Evolutionary conservation across 2,888 invertebrate genomes (phyloP), one percentile per base, ranked within the genome.

Genomic region (Baronia brevicornis): DNA sequence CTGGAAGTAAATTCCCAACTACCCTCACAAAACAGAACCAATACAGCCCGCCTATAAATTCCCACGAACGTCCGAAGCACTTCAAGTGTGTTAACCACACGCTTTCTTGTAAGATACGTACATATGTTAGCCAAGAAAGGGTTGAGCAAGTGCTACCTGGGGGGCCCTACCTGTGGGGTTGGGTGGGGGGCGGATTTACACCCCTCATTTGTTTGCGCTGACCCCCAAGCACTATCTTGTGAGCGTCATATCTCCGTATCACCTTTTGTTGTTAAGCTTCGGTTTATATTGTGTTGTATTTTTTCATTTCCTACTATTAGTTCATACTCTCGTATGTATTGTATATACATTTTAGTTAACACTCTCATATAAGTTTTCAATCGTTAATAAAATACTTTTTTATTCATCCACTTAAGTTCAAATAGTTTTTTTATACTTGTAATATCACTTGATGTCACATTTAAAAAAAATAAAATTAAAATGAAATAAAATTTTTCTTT

Each of bases 201-300:
- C 87, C 82, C 87, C 87, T 87, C 87, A 87, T 88, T 87, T 87
- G 87, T 88, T 87, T 87, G 87, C 86, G 86, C 87, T 87, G 87
- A 87, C 87, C 87, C 86, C 80, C 68, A 50, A 70, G 69, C 62
- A 68, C 66, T 78, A 75, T 77, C 75, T 75, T 51, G 55, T 51
- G 55, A 60, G 60, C 60, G 61, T 47, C 43, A 54, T 52, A 54
- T 63, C 69, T 69, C 63, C 60, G 62, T 69, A 72, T 70, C 74
- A 67, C 60, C 62, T 71, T 60, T 56, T 56, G 59, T 52, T 54
- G 51, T 55, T 73, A 63, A 70, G 56, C 50, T 50, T 49, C 37
- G 54, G 65, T 48, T 61, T 55, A 66, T 49, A 60, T 61, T 58
- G 52, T 36, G 10, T 24, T 25, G 2, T 5, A 23, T 4, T 1